Percentiles rank a stretch among this genome's conserved stretches.
These are phyloP conservation scores for Microtus pennsylvanicus DNA, from an alignment of 2,113 vertebrate species.

Conservation along the genomic window DNA sequence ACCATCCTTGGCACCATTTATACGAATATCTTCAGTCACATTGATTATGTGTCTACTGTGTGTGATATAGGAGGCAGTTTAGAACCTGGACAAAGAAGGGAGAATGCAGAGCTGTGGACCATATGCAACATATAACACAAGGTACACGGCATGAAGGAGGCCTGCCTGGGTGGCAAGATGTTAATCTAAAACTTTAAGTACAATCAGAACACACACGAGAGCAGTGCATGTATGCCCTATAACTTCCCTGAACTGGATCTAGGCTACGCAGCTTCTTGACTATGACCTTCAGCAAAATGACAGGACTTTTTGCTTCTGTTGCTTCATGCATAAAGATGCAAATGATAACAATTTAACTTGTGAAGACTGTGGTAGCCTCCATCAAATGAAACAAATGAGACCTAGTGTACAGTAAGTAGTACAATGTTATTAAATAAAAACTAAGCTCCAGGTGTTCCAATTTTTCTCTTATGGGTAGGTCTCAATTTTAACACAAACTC, in stretches of 20 bases:
- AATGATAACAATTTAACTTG: constrained; percentile 35
- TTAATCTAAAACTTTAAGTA: neutral
- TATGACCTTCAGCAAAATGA: neutral
- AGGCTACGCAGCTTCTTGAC: neutral
- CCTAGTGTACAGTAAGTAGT: neutral
- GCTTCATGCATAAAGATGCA: neutral
- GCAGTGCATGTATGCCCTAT: neutral
- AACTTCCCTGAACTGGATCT: neutral
- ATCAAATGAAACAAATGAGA: neutral
- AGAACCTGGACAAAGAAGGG: neutral
- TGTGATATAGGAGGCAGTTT: neutral
- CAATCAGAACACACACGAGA: neutral
- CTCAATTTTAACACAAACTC: neutral
- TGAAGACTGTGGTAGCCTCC: neutral
- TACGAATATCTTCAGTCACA: neutral
- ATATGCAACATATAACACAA: neutral
- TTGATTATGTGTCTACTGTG: neutral
- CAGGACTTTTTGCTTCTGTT: neutral
- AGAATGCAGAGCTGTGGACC: neutral
- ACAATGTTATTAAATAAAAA: constrained; percentile 16
- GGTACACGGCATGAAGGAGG: neutral
- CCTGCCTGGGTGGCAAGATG: neutral
- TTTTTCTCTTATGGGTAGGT: neutral
- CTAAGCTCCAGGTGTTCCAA: neutral
- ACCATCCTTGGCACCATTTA: neutral